phyloP scores from a whole-genome alignment of 2,113 vertebrate species.

The Sorex fumeus region DNA sequence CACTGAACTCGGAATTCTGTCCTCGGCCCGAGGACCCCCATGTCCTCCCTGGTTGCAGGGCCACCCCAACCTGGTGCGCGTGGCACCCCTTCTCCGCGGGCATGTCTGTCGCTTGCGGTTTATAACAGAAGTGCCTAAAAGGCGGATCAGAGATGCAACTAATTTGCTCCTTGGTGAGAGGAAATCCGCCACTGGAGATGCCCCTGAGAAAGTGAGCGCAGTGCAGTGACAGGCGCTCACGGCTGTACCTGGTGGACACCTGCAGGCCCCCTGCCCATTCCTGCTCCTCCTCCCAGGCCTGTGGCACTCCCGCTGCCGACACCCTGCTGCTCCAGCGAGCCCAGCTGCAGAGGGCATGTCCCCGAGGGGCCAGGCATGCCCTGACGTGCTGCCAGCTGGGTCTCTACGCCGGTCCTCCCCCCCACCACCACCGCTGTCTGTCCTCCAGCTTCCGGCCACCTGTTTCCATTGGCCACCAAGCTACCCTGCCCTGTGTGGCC shows the following conservation, averaged over 20 bases:
- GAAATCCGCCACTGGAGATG: conserved; percentile 85
- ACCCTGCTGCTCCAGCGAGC: too few species aligned
- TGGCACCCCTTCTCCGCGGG: conserved; percentile 8
- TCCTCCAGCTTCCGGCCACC: too few species aligned
- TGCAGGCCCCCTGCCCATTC: conserved; percentile 62
- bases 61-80: conserved; percentile 3
- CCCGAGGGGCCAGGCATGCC: too few species aligned
- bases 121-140: conserved; percentile 82
- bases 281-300: conserved; percentile 21
- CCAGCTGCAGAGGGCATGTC: too few species aligned
- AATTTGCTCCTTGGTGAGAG: conserved; percentile 80
- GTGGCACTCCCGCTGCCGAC: not conserved
- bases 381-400: too few species aligned
- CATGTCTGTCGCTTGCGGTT: conserved; percentile 73
- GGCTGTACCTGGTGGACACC: not conserved
- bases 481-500: too few species aligned
- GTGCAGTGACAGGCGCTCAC: conserved; percentile 72
- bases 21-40: fast-evolving
- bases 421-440: too few species aligned
- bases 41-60: not conserved
- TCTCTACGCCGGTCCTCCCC: too few species aligned
- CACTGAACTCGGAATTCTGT: not conserved
- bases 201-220: conserved; percentile 79
- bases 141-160: conserved; percentile 82
- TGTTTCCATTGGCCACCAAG: too few species aligned